Evolutionary conservation across 2,888 invertebrate genomes (phyloP).

Genomic region (Lysandra bellargus): DNA sequence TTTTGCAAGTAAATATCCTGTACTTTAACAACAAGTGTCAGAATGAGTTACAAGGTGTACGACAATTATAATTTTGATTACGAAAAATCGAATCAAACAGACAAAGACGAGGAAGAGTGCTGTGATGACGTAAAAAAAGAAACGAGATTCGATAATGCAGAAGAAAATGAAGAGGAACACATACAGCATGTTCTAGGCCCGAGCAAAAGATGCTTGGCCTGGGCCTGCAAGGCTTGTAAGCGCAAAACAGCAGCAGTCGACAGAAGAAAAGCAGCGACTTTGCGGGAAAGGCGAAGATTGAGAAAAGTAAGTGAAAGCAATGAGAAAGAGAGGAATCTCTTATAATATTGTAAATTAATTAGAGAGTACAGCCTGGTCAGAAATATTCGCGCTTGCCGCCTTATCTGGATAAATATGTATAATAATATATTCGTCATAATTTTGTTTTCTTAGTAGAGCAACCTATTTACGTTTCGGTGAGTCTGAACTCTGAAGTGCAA

Average conservation of each 20-base stretch:
- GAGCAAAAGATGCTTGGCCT: constrained; percentile 91
- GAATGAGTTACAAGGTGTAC: constrained; percentile 64
- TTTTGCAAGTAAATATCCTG: neutral
- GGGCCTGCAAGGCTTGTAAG: constrained; percentile 99
- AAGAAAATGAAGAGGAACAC: constrained; percentile 58
- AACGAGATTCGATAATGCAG: constrained; percentile 47
- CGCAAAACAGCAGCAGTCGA: constrained; percentile 97
- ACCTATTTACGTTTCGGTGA: too few species aligned
- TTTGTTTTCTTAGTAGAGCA: too few species aligned
- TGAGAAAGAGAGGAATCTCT: too few species aligned
- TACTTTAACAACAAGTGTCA: neutral
- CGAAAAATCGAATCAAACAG: constrained; percentile 48
- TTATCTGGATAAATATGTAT: too few species aligned
- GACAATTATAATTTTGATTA: constrained; percentile 55
- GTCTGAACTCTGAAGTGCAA: too few species aligned
- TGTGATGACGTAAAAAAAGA: constrained; percentile 64
- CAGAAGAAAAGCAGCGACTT: constrained; percentile 97
- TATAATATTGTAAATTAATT: too few species aligned
- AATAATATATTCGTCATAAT: too few species aligned
- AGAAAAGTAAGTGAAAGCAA: constrained; percentile 86
- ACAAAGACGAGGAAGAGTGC: constrained; percentile 46
- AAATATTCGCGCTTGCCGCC: too few species aligned
- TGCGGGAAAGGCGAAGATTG: constrained; percentile 94
- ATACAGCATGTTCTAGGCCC: constrained; percentile 76
- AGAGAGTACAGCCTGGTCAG: too few species aligned